Evolutionary conservation across 2,797 vertebrate species (phyloP), one percentile per base, ranked within the genome.

Genomic region (Etheostoma nigrum): DNA sequence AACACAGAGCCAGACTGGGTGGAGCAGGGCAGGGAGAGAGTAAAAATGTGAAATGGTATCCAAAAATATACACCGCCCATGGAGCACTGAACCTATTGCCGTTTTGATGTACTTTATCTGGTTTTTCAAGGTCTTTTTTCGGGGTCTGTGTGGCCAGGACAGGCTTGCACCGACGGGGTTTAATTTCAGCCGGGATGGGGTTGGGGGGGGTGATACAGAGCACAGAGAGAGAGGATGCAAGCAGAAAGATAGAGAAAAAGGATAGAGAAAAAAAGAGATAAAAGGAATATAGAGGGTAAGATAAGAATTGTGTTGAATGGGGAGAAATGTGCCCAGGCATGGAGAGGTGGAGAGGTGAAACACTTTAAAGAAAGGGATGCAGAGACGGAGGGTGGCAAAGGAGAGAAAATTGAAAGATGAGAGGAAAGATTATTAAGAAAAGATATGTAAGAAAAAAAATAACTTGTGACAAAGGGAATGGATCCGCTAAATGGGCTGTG

Each of bases 371-470:
- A 92, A 91, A 91, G 72, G 78, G 54, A 76, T 42, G 79, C 67
- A 72, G 69, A 84, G 86, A 81, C 63, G 23, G 78, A 84, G 80
- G 86, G 86, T 69, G 54, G 88, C 84, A 86, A 88, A 89, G 82
- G 81, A 83, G 74, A 81, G 87, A 88, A 88, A 93, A 91, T 92
- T 91, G 91, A 93, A 93, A 94, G 93, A 94, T 94, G 89, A 90
- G 86, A 90, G 86, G 55, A 14, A 47, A 92, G 93, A 94, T 94
- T 94, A 87, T 88, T 87, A 85, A 83, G 87, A 82, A 88, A 89
- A 89, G 91, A 92, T 88, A 81, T 84, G 79, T 79, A 89, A 83
- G 76, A 90, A 86, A 88, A 88, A 82, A 89, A 93, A 90, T 87
- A 85, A 77, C 53, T 68, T 14, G 72, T 54, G 76, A 89, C 87